Base-by-base conservation (phyloP, 1,140 invertebrate species). In the Bombus waltoni region DNA sequence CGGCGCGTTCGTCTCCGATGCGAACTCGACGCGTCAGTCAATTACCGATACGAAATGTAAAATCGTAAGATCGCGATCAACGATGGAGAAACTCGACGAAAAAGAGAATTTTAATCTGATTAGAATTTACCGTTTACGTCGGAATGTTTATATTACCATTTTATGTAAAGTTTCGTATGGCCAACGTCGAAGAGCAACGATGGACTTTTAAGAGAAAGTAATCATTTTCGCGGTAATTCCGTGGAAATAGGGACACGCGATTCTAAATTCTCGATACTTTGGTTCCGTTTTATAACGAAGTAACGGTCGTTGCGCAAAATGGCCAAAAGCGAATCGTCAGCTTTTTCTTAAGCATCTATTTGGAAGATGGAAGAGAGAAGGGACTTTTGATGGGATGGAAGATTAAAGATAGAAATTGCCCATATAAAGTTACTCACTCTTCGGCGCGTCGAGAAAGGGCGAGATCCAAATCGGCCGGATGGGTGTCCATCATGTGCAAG, bases 401-500 rank as follows among this genome's bases (percentile, higher is more conserved):
- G 65, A 57, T 47, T 8, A 65, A 62, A 68, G 72, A 66, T 68
- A 77, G 38, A 38, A 44, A 44, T 44, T n/a, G 42, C 25, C 15
- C 40, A 38, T 18, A 28, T 35, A 32, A 4, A 44, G 57, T 47
- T 53, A 94, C 96, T 95, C 83, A 96, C 95, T 96, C 96, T 95
- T 97, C 96, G 87, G 96, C 96, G 94, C 96, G 86, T 95, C 95
- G 91, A 90, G 94, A 93, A 93, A 95, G 91, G 89, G 94, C 92
- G 89, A 94, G 94, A 94, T 98, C 97, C 66, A 98, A 95, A 68
- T 97, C 96, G 59, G 97, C 97, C 0, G 98, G 98, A 94, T 98
- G 96, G 38, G 96, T 96, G 92, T 98, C 98, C 94, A 98, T 97
- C 95, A 98, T 97, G 90, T 98, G 96, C 15, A 98, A 95, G 93